A percentile compares a stretch with the other conserved stretches of the same genome.
These are phyloP conservation scores for Cryptocephalus moraei DNA, from an alignment of 2,888 invertebrate genomes.

Conservation along the genomic window DNA sequence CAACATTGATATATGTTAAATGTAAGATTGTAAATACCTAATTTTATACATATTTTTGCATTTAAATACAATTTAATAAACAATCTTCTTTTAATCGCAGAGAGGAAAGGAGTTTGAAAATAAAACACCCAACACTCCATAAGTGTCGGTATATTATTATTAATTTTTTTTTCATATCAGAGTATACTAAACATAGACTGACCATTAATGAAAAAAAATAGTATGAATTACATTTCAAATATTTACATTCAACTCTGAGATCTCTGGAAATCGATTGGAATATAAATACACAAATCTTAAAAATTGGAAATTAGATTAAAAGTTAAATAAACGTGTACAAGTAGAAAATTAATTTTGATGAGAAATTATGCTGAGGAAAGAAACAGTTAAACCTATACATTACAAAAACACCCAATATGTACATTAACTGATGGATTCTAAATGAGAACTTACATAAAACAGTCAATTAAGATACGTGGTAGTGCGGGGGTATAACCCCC, in stretches of 20 bases:
- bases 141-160: conserved; percentile 3
- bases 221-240: conserved; percentile 23
- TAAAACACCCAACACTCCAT: too few relatives aligned
- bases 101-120: too few relatives aligned
- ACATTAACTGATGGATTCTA: background rate
- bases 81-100: too few relatives aligned
- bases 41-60: too few relatives aligned
- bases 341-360: conserved; percentile 10
- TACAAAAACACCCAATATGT: background rate
- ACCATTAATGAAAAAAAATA: conserved; percentile 32
- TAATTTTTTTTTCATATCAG: conserved; percentile 35
- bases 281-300: conserved; percentile 29
- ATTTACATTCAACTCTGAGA: conserved; percentile 31
- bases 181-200: conserved; percentile 37
- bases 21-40: too few relatives aligned
- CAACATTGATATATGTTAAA: too few relatives aligned
- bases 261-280: conserved; percentile 29
- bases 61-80: too few relatives aligned
- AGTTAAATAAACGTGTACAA: background rate
- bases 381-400: too few relatives aligned
- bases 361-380: conserved; percentile 4
- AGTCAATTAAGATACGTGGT: background rate
- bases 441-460: background rate
- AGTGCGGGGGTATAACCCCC: background rate
- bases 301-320: conserved; percentile 7